Base-by-base conservation (phyloP, 2,888 invertebrate species). In the Lasioglossum morio region DNA sequence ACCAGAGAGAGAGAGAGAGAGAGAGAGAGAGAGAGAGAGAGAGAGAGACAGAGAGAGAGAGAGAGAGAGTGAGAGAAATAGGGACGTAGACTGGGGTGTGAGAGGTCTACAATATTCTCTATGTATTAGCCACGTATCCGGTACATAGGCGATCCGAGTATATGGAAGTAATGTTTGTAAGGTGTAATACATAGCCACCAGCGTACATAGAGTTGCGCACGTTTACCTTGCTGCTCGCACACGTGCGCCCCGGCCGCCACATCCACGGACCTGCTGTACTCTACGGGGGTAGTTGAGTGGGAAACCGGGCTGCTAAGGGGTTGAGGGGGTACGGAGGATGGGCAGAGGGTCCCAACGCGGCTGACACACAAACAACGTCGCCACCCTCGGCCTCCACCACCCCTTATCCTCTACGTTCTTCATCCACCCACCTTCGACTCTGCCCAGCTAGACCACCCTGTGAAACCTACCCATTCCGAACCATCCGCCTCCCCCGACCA, bases 321-420 rank as follows among this genome's bases (percentile, higher is more conserved):
- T 10, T 27, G 60, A 4, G 60, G 60, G 60, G 60, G 88, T 37
- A 37, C 40, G 75, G 83, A 87, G 89, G 90, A 89, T 86, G 92
- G 89, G 91, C 88, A 89, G 92, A 92, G 92, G 92, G 93, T 94
- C 94, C 94, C 95, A 94, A 93, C 92, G 95, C 94, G 94, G 93
- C 95, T 95, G 95, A 95, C 95, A 95, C 94, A 95, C 95, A 95
- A 95, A 94, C 94, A 94, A 94, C 93, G 93, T 91, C 92, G 30
- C 83, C 89, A 88, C 87, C 89, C 87, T 89, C 85, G 69, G 14
- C 78, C 81, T 76, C 88, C 87, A 43, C 72, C 83, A 76, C 74
- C 84, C 77, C 81, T 77, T 80, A 73, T 74, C 86, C 89, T 66
- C 63, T 82, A 76, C 80, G 72, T 81, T 90, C 89, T 81, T 88